Percentiles rank a stretch among this genome's conserved stretches.
Evolutionary conservation across 2,797 vertebrate genomes (phyloP).

Genomic region (Sandelia bainsii): DNA sequence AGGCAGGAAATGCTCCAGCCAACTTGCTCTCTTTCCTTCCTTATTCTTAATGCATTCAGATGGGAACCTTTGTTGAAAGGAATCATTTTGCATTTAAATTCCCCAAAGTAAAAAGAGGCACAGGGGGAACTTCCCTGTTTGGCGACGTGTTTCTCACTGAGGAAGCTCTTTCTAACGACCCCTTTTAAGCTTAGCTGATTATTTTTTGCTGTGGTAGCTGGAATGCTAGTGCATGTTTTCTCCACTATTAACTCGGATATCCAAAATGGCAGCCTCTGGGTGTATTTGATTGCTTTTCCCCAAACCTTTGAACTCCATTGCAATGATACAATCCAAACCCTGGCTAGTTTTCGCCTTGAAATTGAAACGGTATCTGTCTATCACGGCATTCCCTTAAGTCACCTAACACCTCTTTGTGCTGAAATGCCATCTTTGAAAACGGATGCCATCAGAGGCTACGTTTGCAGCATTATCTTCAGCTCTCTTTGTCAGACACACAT

Average conservation of each 20-base stretch:
- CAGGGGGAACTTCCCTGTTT: conserved; percentile 25
- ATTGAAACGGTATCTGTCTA: conserved; percentile 73
- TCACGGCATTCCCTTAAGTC: conserved; percentile 62
- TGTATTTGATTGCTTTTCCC: conserved; percentile 61
- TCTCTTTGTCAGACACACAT: background rate
- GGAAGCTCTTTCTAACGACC: conserved; percentile 59
- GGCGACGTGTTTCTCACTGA: conserved; percentile 30
- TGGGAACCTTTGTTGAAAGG: conserved; percentile 66
- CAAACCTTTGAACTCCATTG: conserved; percentile 73
- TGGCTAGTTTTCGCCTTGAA: conserved; percentile 50
- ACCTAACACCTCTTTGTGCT: conserved; percentile 38
- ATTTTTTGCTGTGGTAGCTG: conserved; percentile 54
- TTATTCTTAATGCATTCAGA: conserved; percentile 56
- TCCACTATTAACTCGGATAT: conserved; percentile 72
- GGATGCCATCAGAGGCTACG: background rate
- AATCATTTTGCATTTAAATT: conserved; percentile 75
- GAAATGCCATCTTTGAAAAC: conserved; percentile 36
- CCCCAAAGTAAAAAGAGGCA: conserved; percentile 56
- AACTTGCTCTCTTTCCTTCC: conserved; percentile 29
- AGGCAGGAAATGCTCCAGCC: conserved; percentile 56
- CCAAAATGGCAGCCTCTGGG: conserved; percentile 66
- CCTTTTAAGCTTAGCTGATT: conserved; percentile 57
- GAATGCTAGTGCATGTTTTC: conserved; percentile 56
- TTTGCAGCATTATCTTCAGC: conserved; percentile 7
- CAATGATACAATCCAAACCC: conserved; percentile 66